Percentiles rank a stretch among this genome's conserved stretches.
These are phyloP conservation scores for Bujurquina vittata DNA, from an alignment of 2,113 vertebrate genomes.

Conservation along the genomic window DNA sequence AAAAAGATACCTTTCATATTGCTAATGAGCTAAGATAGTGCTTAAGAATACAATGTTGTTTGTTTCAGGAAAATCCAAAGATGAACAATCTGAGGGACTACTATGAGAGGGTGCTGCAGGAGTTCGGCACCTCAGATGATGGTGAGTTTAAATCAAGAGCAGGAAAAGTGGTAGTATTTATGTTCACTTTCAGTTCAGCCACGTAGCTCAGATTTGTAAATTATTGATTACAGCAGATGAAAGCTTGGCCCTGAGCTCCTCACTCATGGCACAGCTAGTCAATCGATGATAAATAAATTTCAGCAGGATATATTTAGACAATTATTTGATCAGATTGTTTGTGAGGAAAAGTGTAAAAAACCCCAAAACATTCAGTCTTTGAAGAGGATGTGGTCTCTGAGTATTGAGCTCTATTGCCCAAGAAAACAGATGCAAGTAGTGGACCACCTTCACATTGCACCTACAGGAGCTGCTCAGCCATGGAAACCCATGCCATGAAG, in stretches of 20 bases:
- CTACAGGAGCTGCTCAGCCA: background rate
- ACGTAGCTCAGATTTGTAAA: background rate
- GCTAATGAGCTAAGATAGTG: background rate
- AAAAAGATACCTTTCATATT: background rate
- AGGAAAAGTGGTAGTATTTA: conserved; percentile 10
- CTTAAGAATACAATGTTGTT: background rate
- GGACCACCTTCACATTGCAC: background rate
- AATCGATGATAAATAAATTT: background rate
- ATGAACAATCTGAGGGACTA: conserved; percentile 89
- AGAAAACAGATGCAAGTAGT: background rate
- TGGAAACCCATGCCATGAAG: background rate
- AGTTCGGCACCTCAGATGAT: conserved; percentile 88
- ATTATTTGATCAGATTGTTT: background rate
- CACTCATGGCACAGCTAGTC: background rate
- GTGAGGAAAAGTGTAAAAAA: background rate
- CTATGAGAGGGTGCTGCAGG: conserved; percentile 93
- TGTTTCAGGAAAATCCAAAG: conserved; percentile 84
- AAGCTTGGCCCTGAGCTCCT: background rate
- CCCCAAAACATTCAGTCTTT: background rate
- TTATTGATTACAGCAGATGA: background rate
- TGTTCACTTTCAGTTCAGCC: conserved; percentile 4
- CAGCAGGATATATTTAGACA: background rate
- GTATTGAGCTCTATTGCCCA: background rate
- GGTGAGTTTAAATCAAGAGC: conserved; percentile 76
- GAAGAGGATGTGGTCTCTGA: background rate